Evolutionary conservation across 2,888 invertebrate species (phyloP).

Genomic region (Yponomeuta malinellus): DNA sequence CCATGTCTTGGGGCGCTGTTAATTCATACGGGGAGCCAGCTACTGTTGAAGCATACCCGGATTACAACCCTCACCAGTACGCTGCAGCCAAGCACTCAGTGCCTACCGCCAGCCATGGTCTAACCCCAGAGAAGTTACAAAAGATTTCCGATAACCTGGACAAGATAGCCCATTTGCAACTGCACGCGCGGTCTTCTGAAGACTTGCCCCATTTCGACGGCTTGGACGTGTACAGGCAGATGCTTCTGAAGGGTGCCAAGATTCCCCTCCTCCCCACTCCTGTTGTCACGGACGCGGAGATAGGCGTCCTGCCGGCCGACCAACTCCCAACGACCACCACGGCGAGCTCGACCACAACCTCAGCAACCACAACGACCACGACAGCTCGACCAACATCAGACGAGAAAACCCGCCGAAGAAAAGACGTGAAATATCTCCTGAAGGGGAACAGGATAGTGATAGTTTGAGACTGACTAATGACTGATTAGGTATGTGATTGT

Average conservation of each 20-base stretch:
- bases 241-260: slow-evolving; percentile 40
- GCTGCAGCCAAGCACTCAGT: slow-evolving; percentile 46
- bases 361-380: slow-evolving; percentile 20
- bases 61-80: slow-evolving; percentile 46
- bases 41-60: slow-evolving; percentile 44
- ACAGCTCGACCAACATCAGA: slow-evolving; percentile 35
- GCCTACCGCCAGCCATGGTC: slow-evolving; percentile 28
- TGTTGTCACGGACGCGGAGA: slow-evolving; percentile 58
- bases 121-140: slow-evolving; percentile 58
- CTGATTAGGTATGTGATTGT: slow-evolving; percentile 27
- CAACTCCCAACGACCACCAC: slow-evolving; percentile 36
- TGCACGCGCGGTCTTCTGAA: slow-evolving; percentile 52
- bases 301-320: slow-evolving; percentile 62
- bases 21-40: slow-evolving; percentile 67
- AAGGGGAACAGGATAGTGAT: slow-evolving; percentile 69
- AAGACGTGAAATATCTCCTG: slow-evolving; percentile 62
- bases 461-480: slow-evolving; percentile 48
- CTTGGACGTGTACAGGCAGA: slow-evolving; percentile 40
- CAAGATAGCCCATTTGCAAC: slow-evolving; percentile 51
- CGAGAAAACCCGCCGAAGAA: slow-evolving; percentile 43
- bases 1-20: slow-evolving; percentile 58
- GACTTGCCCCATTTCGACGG: slow-evolving; percentile 43
- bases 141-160: slow-evolving; percentile 58
- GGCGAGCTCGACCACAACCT: not conserved
- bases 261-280: slow-evolving; percentile 52